Evolutionary conservation across 2,888 invertebrate genomes (phyloP), one percentile per base, ranked within the genome.

Genomic region (Pasiphila rectangulata): DNA sequence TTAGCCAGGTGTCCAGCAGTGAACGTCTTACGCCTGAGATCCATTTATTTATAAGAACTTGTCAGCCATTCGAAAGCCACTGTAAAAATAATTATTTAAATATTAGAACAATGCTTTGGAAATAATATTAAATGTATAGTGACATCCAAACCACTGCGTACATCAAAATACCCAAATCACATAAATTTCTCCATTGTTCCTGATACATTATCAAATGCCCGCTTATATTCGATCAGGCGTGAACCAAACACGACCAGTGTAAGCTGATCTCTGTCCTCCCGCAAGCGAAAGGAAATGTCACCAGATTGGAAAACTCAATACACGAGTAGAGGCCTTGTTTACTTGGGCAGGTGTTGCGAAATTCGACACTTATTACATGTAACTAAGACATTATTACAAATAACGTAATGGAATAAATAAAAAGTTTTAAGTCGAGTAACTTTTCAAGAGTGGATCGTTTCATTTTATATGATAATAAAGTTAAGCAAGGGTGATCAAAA

Each of bases 291-390:
- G 39, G 36, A 56, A 51, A 20, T 24, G 44, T 39, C 19, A 61
- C 51, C 43, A 40, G 13, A 56, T 29, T 40, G 38, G 39, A 55
- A 50, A 39, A 51, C 13, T 56, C 19, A 43, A 59, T 62, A 62
- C 51, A 45, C 15, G 40, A 40, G 39, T 23, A 53, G 56, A 49
- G 69, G 37, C 61, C 72, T 54, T 43, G 46, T 56, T 61, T 51
- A 41, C 38, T 34, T 72, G 67, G 72, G 42, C 48, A 34, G 40
- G 7, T 41, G 55, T 71, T 64, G 63, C 59, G 40, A 68, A 57
- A 70, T 62, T 46, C 35, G 39, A 24, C 12, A 6, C 24, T 50
- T 44, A 57, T 61, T 57, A 59, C 56, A 52, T 63, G 41, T 32
- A 7, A 16, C 1, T 0, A 15, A 1, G 2, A 30, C 2, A 0